Evolutionary conservation across 2,113 vertebrate genomes (phyloP).

Genomic region (Nipponia nippon): DNA sequence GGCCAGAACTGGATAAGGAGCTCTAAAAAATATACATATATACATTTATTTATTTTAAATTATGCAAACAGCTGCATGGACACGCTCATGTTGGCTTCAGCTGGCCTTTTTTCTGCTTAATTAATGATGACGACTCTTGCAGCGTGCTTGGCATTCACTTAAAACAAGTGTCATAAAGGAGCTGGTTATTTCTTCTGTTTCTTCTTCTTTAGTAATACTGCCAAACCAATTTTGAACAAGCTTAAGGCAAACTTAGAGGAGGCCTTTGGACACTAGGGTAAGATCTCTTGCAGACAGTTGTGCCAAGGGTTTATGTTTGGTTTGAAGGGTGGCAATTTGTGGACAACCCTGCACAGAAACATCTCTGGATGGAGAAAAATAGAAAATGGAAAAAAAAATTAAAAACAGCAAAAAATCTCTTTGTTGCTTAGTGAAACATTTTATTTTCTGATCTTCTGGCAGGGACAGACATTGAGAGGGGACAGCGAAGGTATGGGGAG

Average conservation of each 20-base stretch:
- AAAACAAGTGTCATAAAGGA: neutral
- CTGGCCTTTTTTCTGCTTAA: neutral
- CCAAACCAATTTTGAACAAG: neutral
- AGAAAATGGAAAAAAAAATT: no score
- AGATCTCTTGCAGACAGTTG: neutral
- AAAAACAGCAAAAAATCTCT: neutral
- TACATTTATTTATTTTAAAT: neutral
- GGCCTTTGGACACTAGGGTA: neutral
- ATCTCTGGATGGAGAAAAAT: neutral
- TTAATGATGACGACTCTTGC: neutral
- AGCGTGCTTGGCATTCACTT: neutral
- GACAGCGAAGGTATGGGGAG: neutral
- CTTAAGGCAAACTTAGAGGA: neutral
- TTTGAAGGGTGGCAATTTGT: neutral
- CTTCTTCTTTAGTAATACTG: neutral
- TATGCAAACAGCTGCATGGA: neutral
- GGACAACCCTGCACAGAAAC: neutral
- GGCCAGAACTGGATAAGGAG: neutral
- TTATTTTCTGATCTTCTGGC: neutral
- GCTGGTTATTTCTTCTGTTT: neutral
- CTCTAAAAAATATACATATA: neutral
- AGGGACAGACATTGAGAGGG: neutral
- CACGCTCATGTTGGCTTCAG: neutral
- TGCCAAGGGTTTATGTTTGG: neutral
- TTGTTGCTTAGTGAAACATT: neutral